Percentiles rank a stretch among this genome's conserved stretches.
Conservation (phyloP, 1,140 invertebrate species). For the Diprion similis region DNA sequence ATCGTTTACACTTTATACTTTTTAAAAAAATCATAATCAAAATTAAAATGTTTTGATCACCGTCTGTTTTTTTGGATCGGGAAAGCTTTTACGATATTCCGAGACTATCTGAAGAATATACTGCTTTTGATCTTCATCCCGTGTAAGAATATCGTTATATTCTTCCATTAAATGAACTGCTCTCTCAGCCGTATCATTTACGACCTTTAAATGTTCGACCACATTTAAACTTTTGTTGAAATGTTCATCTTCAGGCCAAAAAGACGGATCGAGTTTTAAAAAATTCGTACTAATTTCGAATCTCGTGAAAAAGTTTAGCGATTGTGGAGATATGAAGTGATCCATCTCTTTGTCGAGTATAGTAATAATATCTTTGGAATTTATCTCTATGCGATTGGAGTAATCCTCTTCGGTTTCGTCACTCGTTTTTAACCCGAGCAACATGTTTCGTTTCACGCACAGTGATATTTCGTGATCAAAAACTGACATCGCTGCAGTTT, state of each 20-base stretch:
- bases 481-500: constrained; percentile 30
- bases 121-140: constrained; percentile 15
- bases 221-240: constrained; percentile 15
- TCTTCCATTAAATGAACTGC: constrained; percentile 16
- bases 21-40: no score
- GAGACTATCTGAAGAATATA: no score
- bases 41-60: no score
- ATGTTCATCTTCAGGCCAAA: constrained; percentile 18
- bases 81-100: no score
- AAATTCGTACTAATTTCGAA: constrained; percentile 18
- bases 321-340: neutral
- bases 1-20: no score
- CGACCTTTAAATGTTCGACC: constrained; percentile 13
- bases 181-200: constrained; percentile 21
- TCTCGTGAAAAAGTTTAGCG: neutral
- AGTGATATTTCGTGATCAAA: constrained; percentile 28
- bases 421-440: neutral
- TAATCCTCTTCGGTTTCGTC: neutral
- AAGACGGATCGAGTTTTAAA: constrained; percentile 13
- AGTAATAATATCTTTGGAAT: neutral
- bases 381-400: neutral
- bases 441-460: neutral
- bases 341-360: constrained; percentile 10
- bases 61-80: no score
- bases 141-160: neutral